Base-by-base conservation (phyloP, 1,140 invertebrate species). In the Stegodyphus dumicola region DNA sequence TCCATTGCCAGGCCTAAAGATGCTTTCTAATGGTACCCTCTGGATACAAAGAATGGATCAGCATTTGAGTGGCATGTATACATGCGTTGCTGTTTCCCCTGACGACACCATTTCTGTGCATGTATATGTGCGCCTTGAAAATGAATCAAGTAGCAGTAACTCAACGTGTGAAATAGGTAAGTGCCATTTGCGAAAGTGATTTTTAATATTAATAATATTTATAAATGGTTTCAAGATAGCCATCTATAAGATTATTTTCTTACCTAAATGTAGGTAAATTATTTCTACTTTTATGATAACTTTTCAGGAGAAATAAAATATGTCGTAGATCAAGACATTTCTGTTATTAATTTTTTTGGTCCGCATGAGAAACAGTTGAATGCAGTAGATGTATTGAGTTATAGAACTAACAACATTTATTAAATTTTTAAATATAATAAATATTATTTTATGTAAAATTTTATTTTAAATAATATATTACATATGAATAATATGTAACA, bases 91-190 rank as follows among this genome's bases (percentile, higher is more conserved):
- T 13, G 85, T 86, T 1, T 73, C 77, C 1, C 48, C 71, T 9
- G 77, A 81, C 67, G 74, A 76, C 13, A 76, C 70, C 7, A 17
- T 69, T 52, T 80, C 70, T 5, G 33, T n/a, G n/a, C 15, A 60
- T 18, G 86, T 66, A 18, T 86, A 70, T 56, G 65, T 84, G 6
- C 10, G 66, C 11, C 33, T 80, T 10, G 33, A 77, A 51, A 87
- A 84, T 79, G 86, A 83, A 6, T 66, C 83, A 0, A 64, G 64
- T 7, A 60, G 17, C 6, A 60, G 53, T 0, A 84, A 85, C 13
- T 87, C 86, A 6, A 71, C 86, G 17, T 87, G 87, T 73, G 70
- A 86, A 5, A 80, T 88, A 10, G 69, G 81, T 77, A 5, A 56
- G 81, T 15, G 7, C 15, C 10, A 33, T 51, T 2, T 11, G 2